phyloP scores from a whole-genome alignment of 2,113 vertebrate species.

The Synodontis membranacea region DNA sequence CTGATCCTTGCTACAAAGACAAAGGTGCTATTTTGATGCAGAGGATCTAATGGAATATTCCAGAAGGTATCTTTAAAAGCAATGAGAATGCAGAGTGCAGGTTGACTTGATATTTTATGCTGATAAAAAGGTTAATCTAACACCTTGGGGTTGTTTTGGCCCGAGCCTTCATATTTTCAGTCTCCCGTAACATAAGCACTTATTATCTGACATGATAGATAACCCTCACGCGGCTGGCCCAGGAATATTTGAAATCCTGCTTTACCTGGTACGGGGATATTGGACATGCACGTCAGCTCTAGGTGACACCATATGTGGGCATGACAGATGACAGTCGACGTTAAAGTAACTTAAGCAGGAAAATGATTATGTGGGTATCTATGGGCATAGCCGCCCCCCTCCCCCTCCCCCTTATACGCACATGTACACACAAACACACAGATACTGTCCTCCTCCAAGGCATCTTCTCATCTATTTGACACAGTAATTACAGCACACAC shows the following conservation, averaged over 20 bases:
- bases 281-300: conserved; percentile 74
- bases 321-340: conserved; percentile 77
- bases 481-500: conserved; percentile 83
- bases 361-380: conserved; percentile 71
- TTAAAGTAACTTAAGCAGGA: conserved; percentile 62
- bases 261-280: conserved; percentile 65
- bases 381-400: conserved; percentile 51
- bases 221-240: conserved; percentile 54
- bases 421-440: conserved; percentile 40
- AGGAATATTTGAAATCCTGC: conserved; percentile 68
- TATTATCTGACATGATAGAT: conserved; percentile 63
- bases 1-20: neutral
- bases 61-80: conserved; percentile 27
- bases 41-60: neutral
- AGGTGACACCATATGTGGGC: conserved; percentile 73
- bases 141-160: conserved; percentile 35
- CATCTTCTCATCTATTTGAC: conserved; percentile 79
- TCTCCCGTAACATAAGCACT: conserved; percentile 57
- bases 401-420: neutral
- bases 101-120: conserved; percentile 45
- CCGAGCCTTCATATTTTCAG: conserved; percentile 43
- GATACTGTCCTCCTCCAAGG: conserved; percentile 65
- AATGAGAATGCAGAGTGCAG: neutral
- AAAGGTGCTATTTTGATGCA: neutral
- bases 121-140: conserved; percentile 51